A percentile compares a stretch with the other conserved stretches of the same genome.
Conservation (phyloP, 2,797 vertebrate genomes). For the Diglossa cyanea region DNA sequence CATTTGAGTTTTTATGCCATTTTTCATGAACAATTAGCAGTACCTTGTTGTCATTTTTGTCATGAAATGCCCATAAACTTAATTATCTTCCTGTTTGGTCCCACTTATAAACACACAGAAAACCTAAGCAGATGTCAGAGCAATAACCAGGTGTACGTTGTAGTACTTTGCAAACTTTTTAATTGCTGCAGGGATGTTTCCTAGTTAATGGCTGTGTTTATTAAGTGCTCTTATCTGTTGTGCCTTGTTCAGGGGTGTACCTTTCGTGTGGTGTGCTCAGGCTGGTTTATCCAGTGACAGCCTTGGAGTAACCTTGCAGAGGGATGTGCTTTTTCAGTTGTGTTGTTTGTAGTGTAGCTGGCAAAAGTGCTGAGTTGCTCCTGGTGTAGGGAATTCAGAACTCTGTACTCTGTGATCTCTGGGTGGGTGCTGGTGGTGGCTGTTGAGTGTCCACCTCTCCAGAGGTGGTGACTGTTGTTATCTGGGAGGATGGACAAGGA, state of each 20-base stretch:
- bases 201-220: constrained; percentile 14
- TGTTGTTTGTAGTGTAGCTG: rapidly evolving
- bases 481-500: not conserved
- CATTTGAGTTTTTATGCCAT: constrained; percentile 26
- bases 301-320: not conserved
- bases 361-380: not conserved
- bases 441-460: not conserved
- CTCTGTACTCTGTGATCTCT: not conserved
- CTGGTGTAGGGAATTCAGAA: not conserved
- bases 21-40: not conserved
- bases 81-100: constrained; percentile 40
- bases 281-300: not conserved
- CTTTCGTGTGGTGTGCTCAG: not conserved
- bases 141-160: constrained; percentile 21
- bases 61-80: constrained; percentile 33
- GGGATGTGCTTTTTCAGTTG: not conserved
- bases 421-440: not conserved
- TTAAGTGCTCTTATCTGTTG: constrained; percentile 4
- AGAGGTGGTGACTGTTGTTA: not conserved
- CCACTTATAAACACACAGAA: not conserved
- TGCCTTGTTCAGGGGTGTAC: not conserved
- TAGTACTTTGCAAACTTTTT: constrained; percentile 32
- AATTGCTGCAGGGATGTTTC: constrained; percentile 8
- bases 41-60: constrained; percentile 45
- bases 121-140: constrained; percentile 60